Evolutionary conservation across 2,113 vertebrate genomes (phyloP).

Genomic region (Pipra filicauda): DNA sequence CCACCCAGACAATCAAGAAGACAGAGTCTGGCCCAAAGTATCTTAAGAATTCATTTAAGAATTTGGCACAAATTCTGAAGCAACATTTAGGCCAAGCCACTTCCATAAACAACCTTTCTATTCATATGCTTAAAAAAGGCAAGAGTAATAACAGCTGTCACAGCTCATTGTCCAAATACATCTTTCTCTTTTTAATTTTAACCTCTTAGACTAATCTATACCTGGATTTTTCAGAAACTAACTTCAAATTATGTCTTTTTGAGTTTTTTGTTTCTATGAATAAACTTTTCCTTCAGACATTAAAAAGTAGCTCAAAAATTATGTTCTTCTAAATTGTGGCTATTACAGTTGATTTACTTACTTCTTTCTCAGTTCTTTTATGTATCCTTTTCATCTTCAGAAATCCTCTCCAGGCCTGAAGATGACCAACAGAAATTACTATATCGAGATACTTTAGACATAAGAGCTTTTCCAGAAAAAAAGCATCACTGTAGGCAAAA

Average conservation of each 20-base stretch:
- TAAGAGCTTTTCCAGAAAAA: neutral
- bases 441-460: neutral
- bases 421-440: neutral
- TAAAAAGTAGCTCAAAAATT: neutral
- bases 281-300: neutral
- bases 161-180: neutral
- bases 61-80: slow-evolving; percentile 19
- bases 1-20: neutral
- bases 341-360: neutral
- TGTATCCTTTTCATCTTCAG: neutral
- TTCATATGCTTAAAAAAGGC: neutral
- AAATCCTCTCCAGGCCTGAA: neutral
- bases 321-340: neutral
- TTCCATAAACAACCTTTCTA: neutral
- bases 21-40: neutral
- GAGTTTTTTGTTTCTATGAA: neutral
- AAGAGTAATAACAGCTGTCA: slow-evolving; percentile 14
- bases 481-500: neutral
- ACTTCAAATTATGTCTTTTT: neutral
- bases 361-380: neutral
- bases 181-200: neutral
- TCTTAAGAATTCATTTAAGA: neutral
- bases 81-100: slow-evolving; percentile 4
- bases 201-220: neutral
- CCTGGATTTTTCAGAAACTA: neutral